These are phyloP conservation scores for Polyommatus iphigenia DNA, from an alignment of 2,888 invertebrate genomes.

Conservation along the genomic window DNA sequence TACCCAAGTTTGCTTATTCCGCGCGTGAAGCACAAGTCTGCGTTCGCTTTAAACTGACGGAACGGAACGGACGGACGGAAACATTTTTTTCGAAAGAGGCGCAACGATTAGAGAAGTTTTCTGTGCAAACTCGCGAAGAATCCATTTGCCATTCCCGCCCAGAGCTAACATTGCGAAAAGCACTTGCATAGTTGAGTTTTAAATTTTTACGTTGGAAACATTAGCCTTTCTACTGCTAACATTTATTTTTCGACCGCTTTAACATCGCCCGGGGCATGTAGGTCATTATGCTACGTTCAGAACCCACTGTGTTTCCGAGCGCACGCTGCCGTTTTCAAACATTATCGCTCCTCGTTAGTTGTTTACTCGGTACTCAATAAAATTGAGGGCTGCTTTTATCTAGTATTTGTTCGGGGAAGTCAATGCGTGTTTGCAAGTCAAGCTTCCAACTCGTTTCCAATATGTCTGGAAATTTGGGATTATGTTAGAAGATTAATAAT, in stretches of 20 bases:
- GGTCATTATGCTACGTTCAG: not conserved
- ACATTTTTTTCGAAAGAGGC: not conserved
- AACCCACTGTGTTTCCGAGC: not conserved
- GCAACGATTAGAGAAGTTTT: not conserved
- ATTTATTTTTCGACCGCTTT: slow-evolving; percentile 17
- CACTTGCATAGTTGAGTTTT: slow-evolving; percentile 11
- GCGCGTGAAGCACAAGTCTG: not conserved
- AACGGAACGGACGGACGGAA: too few relatives aligned
- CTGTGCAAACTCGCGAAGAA: not conserved
- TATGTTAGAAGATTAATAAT: too few relatives aligned
- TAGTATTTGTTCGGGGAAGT: not conserved
- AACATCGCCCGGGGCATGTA: not conserved
- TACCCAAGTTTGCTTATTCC: not conserved
- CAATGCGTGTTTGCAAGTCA: not conserved
- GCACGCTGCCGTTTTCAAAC: not conserved
- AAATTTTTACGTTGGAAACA: slow-evolving; percentile 7
- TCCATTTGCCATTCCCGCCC: not conserved
- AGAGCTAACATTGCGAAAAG: not conserved
- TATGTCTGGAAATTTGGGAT: not conserved
- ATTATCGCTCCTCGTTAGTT: not conserved
- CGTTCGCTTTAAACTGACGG: too few relatives aligned
- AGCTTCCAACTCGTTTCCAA: not conserved
- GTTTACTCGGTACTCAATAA: not conserved
- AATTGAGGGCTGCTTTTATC: not conserved
- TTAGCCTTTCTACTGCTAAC: slow-evolving; percentile 9